Percentiles rank a stretch among this genome's conserved stretches.
phyloP scores from a whole-genome alignment of 2,888 invertebrate species.

The Lacanobia wlatinum region DNA sequence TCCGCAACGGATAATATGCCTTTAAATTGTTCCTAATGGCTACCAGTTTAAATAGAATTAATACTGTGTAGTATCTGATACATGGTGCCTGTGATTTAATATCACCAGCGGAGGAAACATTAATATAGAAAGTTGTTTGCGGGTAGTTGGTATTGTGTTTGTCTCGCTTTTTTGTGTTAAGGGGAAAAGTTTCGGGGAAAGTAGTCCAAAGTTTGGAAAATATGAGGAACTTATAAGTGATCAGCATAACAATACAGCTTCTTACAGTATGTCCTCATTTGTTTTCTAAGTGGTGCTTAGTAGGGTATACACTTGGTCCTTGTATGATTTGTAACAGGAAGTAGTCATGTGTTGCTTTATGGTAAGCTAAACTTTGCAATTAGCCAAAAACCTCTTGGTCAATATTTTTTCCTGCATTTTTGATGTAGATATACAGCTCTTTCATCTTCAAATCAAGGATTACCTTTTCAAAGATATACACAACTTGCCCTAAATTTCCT shows the following conservation, averaged over 20 bases:
- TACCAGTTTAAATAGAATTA: conserved; percentile 76
- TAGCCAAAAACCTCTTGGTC: not conserved
- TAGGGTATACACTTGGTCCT: not conserved
- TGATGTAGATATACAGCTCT: too few relatives aligned
- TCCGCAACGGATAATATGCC: conserved; percentile 68
- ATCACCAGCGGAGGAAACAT: conserved; percentile 66
- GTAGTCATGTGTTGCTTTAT: not conserved
- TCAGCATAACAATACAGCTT: not conserved
- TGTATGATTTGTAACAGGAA: not conserved
- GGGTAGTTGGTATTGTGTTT: conserved; percentile 37
- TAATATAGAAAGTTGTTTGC: conserved; percentile 69
- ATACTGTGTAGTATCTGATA: conserved; percentile 71
- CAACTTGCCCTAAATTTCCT: not conserved
- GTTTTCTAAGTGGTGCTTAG: conserved; percentile 9
- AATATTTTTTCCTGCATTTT: not conserved
- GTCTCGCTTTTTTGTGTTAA: conserved; percentile 39
- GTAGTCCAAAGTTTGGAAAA: conserved; percentile 10
- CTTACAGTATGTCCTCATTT: not conserved
- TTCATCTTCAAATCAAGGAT: not conserved
- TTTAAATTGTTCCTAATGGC: conserved; percentile 73
- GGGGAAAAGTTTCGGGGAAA: conserved; percentile 18
- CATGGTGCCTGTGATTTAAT: conserved; percentile 73
- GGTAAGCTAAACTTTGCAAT: not conserved
- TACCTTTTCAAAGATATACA: not conserved
- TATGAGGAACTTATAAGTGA: conserved; percentile 8